Base-by-base conservation (phyloP, 1,140 invertebrate species). In the Phymorhynchus buccinoides region DNA sequence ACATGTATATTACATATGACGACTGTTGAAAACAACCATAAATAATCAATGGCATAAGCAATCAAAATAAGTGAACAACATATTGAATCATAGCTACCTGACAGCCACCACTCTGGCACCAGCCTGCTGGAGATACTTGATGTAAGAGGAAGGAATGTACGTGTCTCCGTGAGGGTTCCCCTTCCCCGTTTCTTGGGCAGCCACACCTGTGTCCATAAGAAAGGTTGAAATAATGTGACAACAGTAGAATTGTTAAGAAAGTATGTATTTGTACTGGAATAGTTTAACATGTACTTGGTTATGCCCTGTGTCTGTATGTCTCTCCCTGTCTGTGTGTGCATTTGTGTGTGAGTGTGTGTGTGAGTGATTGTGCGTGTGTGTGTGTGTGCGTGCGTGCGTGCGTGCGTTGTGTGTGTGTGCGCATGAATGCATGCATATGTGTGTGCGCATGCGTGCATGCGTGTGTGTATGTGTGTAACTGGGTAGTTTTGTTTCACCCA, bases 21-120 rank as follows among this genome's bases (percentile, higher is more conserved):
- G n/a, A n/a, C n/a, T n/a, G n/a, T n/a, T n/a, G n/a, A n/a, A n/a
- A n/a, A n/a, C n/a, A n/a, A n/a, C n/a, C n/a, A n/a, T n/a, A n/a
- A n/a, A n/a, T n/a, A n/a, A n/a, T n/a, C n/a, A n/a, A n/a, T n/a
- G n/a, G n/a, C n/a, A n/a, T n/a, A n/a, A 52, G 22, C 7, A 52
- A 52, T 12, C 9, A 52, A 52, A 52, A 22, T 12, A 52, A 52
- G 48, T 12, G 22, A 52, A 52, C 48, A 52, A 52, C 48, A 52
- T 12, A 52, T 7, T 12, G 48, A 52, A 7, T 52, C 9, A 52
- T 66, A 66, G 18, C 95, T 93, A 97, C 97, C 96, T 95, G 89
- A 98, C 96, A 0, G 97, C 97, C 2, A 97, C 95, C 7, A 96
- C 96, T 91, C 96, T 94, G 9, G 96, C 97, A 27, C 97, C 97